Evolutionary conservation across 2,888 invertebrate genomes (phyloP).

Genomic region (Smittia aterrima): DNA sequence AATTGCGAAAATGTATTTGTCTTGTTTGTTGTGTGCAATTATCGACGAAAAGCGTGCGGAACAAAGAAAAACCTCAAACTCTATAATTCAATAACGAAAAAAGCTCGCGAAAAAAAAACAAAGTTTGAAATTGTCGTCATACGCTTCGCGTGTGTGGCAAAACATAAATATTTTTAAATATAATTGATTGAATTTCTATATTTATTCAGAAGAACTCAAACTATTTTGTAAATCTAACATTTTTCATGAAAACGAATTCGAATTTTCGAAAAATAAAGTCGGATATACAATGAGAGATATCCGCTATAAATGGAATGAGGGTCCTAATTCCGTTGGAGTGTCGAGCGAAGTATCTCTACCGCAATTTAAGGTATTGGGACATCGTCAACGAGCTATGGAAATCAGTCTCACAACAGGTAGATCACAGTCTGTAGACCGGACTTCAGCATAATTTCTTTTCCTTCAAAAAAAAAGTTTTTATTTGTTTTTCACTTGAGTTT

Average conservation of each 20-base stretch:
- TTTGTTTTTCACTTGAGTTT: constrained; percentile 21
- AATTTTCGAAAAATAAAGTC: constrained; percentile 59
- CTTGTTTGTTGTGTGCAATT: constrained; percentile 32
- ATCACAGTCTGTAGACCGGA: constrained; percentile 40
- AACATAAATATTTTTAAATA: background rate
- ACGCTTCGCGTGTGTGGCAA: background rate
- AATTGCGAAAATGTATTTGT: constrained; percentile 15
- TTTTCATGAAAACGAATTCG: constrained; percentile 35
- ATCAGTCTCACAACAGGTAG: constrained; percentile 95
- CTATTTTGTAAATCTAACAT: constrained; percentile 24
- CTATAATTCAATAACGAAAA: constrained; percentile 17
- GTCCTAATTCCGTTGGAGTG: constrained; percentile 91
- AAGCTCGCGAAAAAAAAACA: background rate
- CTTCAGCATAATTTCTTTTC: constrained; percentile 38
- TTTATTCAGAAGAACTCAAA: constrained; percentile 18
- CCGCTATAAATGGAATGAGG: constrained; percentile 96
- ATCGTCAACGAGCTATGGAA: constrained; percentile 93
- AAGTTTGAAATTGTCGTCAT: too few relatives aligned
- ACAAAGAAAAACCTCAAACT: constrained; percentile 37
- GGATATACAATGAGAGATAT: constrained; percentile 98
- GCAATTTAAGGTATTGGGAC: constrained; percentile 97
- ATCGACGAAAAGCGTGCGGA: constrained; percentile 19
- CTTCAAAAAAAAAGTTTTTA: constrained; percentile 29
- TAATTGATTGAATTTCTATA: constrained; percentile 20
- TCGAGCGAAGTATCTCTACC: constrained; percentile 94